Evolutionary conservation across 2,888 invertebrate species (phyloP).

Genomic region (Empis livida): DNA sequence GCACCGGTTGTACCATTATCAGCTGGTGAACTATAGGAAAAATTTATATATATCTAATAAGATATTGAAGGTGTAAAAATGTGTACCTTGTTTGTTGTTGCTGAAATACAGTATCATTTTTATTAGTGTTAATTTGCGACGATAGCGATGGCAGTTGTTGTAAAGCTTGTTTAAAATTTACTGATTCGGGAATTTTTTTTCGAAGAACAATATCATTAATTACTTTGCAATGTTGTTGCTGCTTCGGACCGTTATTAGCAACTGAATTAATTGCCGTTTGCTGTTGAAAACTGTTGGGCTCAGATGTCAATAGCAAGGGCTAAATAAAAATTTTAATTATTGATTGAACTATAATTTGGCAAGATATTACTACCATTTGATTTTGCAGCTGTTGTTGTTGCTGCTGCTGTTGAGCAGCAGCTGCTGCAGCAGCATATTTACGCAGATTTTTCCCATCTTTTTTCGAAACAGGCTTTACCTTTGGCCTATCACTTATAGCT

Average conservation of each 20-base stretch:
- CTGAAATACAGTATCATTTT: background rate
- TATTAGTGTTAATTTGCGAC: background rate
- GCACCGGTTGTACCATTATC: conserved; percentile 6
- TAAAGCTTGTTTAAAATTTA: conserved; percentile 1
- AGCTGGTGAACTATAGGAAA: background rate
- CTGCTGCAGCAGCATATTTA: conserved; percentile 40
- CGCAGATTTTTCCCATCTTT: conserved; percentile 64
- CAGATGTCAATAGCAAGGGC: conserved; percentile 19
- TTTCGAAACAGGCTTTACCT: conserved; percentile 67
- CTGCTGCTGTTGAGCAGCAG: conserved; percentile 27
- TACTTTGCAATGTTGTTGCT: background rate
- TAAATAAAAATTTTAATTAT: conserved; percentile 1
- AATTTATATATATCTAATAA: too few relatives aligned
- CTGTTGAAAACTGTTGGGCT: conserved; percentile 19
- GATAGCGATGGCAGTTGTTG: conserved; percentile 4
- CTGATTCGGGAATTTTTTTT: background rate
- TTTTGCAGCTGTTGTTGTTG: conserved; percentile 32
- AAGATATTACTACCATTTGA: background rate
- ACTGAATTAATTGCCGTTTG: conserved; percentile 17
- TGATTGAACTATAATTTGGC: background rate
- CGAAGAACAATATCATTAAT: background rate
- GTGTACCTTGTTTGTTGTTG: background rate
- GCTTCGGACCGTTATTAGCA: background rate
- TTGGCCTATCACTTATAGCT: conserved; percentile 71
- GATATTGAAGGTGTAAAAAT: too few relatives aligned